Evolutionary conservation across 2,888 invertebrate species (phyloP), one percentile per base, ranked within the genome.

Genomic region (Agriopis aurantiaria): DNA sequence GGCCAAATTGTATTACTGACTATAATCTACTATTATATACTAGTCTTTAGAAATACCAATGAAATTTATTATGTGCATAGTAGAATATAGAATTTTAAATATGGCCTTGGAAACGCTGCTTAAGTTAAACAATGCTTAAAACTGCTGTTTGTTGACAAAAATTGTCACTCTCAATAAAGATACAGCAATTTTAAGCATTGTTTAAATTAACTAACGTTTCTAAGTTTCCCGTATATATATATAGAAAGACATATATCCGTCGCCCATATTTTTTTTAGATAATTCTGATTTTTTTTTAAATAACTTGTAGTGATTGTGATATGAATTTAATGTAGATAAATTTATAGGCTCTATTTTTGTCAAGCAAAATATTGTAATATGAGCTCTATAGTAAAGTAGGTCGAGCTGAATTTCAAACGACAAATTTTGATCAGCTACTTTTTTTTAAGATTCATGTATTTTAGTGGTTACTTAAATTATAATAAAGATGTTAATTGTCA

Each of bases 21-120:
- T 48, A 12, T 33, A 46, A 43, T 14, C 14, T 56, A 56, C 43
- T 63, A 46, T 45, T 65, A 46, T 63, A 46, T 53, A 53, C 65
- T 66, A 66, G 65, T 66, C 65, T 23, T 45, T 60, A 62, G n/a
- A 51, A 51, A 62, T 62, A 59, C 57, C 67, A 68, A 68, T 68
- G 67, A 68, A 60, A 58, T 58, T 46, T 43, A 53, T 51, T 48
- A 49, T 57, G 49, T 49, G 48, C 9, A 43, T 62, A n/a, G 7
- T 57, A 58, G n/a, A 58, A 41, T 45, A 58, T 46, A 23, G 46
- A 58, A 58, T 45, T 33, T 53, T 14, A 43, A 48, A 61, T 53
- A 23, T 12, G 33, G 8, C 4, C 33, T 33, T 33, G 33, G 33
- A 33, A 33, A 33, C 33, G 33, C 33, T 33, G 33, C 33, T 33